Percentiles rank a stretch among this genome's conserved stretches.
Evolutionary conservation across 1,140 invertebrate genomes (phyloP).

Genomic region (Aphis gossypii): DNA sequence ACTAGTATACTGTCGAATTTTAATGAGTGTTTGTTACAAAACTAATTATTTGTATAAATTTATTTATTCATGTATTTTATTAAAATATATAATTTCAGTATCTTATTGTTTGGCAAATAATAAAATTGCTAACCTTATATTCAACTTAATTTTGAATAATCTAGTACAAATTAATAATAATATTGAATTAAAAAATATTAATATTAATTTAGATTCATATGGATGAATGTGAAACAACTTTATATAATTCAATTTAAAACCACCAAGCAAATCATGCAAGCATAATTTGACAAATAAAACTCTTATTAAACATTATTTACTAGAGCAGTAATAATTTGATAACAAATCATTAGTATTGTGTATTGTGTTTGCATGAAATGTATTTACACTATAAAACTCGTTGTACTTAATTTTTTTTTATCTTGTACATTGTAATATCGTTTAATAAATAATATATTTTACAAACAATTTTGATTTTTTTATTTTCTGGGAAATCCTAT

Average conservation of each 20-base stretch:
- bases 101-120: not conserved
- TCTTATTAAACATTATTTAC: not conserved
- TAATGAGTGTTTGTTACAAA: not conserved
- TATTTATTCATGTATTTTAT: not conserved
- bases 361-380: not conserved
- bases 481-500: not conserved
- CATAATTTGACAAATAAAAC: not conserved
- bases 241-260: not conserved
- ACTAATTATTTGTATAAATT: not conserved
- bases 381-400: not conserved
- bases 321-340: not conserved
- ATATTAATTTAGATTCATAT: not conserved
- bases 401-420: not conserved
- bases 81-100: not conserved
- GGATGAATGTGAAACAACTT: not conserved
- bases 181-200: not conserved
- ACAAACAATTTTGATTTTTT: not conserved
- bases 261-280: not conserved
- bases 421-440: not conserved
- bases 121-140: not conserved
- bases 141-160: not conserved
- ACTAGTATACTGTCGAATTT: not conserved
- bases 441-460: not conserved
- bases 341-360: conserved; percentile 14
- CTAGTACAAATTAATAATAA: not conserved